These are phyloP conservation scores for Meteorus cinctellus DNA, from an alignment of 2,888 invertebrate species.

Conservation along the genomic window DNA sequence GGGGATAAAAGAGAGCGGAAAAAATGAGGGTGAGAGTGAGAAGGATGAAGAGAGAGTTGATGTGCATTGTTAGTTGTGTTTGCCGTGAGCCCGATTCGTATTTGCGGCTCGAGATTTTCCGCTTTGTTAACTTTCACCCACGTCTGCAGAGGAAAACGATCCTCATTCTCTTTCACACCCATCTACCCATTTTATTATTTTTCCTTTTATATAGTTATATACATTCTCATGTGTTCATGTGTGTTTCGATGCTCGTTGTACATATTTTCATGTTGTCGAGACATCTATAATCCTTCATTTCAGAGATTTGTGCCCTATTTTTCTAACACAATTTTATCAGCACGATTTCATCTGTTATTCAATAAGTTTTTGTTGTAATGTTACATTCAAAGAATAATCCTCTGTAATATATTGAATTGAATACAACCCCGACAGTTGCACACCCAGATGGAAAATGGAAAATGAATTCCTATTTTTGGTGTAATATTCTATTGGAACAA, in stretches of 20 bases:
- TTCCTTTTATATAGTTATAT: background rate
- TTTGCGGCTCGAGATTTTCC: conserved; percentile 49
- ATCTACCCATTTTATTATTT: conserved; percentile 8
- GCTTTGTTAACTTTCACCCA: conserved; percentile 45
- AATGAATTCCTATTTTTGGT: no score
- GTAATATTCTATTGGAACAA: no score
- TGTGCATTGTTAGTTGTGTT: conserved; percentile 48
- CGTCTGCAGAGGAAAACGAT: background rate
- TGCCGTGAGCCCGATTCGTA: conserved; percentile 44
- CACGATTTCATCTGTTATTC: conserved; percentile 1
- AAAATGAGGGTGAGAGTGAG: conserved; percentile 26
- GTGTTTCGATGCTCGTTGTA: background rate
- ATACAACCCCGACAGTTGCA: background rate
- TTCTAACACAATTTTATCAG: background rate
- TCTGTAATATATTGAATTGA: background rate
- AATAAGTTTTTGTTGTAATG: background rate
- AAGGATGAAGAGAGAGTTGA: conserved; percentile 32
- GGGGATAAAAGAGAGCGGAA: background rate
- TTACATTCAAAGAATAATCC: background rate
- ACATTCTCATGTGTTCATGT: background rate
- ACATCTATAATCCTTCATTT: conserved; percentile 4
- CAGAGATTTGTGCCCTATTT: background rate
- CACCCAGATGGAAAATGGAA: no score
- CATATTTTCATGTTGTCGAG: background rate
- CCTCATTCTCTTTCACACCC: conserved; percentile 13